A percentile compares a stretch with the other conserved stretches of the same genome.
Evolutionary conservation across 1,140 invertebrate species (phyloP).

Genomic region (Sogatella furcifera): DNA sequence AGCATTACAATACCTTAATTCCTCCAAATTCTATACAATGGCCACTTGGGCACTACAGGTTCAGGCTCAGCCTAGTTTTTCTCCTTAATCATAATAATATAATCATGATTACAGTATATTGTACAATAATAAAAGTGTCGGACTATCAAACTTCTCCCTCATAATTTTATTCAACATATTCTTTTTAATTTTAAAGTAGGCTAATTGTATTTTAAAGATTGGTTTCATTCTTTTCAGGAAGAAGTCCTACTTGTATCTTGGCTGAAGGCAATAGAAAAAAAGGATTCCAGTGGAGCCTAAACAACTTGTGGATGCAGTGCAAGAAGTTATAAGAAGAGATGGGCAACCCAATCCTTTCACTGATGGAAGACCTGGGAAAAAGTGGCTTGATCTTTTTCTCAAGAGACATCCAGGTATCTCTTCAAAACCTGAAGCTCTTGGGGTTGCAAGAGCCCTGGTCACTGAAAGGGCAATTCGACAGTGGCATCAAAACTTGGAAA

Average conservation of each 20-base stretch:
- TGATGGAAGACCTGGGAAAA: conserved; percentile 1
- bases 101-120: too few relatives aligned
- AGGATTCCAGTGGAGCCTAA: background rate
- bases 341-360: background rate
- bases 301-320: background rate
- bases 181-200: too few relatives aligned
- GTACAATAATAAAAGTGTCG: too few relatives aligned
- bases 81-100: too few relatives aligned
- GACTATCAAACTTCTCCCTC: too few relatives aligned
- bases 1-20: too few relatives aligned
- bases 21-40: too few relatives aligned
- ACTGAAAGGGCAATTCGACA: background rate
- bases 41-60: too few relatives aligned
- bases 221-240: background rate
- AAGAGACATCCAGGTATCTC: background rate
- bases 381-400: background rate
- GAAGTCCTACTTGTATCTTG: background rate
- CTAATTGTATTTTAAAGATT: too few relatives aligned
- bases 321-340: background rate
- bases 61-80: too few relatives aligned
- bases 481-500: too few relatives aligned
- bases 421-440: background rate
- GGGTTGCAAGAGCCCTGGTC: background rate
- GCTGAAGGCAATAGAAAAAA: background rate
- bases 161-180: too few relatives aligned